Evolutionary conservation across 2,888 invertebrate species (phyloP), one percentile per base, ranked within the genome.

Genomic region (Dexiosoma caninum): DNA sequence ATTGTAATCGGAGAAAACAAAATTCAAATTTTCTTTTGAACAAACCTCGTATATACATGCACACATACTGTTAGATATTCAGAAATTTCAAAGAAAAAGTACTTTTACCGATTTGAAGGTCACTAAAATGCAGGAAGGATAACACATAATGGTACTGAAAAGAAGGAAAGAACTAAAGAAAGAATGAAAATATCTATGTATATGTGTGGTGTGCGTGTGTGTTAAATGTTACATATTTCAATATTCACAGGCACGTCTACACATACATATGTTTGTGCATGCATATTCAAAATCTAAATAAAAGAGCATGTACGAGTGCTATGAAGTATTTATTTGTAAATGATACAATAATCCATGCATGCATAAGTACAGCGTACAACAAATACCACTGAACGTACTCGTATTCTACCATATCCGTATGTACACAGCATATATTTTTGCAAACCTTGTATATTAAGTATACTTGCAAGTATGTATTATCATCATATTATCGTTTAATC

Each of bases 91-190:
- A 30, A 35, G 0, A 37, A 40, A n/a, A 49, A 51, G n/a, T n/a
- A 44, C 2, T n/a, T 14, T 30, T 37, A n/a, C 27, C 37, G n/a
- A 21, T 70, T 70, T 70, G 69, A 77, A 77, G 69, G 69, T 46
- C 49, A 19, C 16, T 40, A 4, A 62, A 70, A 8, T 62, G 27
- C 44, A 70, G 69, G 76, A 69, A 62, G 76, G 55, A 76, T 51
- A 44, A 60, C 42, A 76, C 35, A 16, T 76, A 60, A 69, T 64
- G n/a, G 8, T 32, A 57, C 21, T 55, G 27, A 6, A 14, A 42
- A 44, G 40, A 3, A 19, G 32, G 10, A 19, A 16, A n/a, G 40
- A 19, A 16, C 16, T 3, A n/a, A 27, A 23, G 53, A 46, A 27
- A 60, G 27, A n/a, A 40, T 49, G 30, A 30, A 46, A 51, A 27